Base-by-base conservation (phyloP, 2,113 vertebrate genomes). In the Xiphophorus maculatus region DNA sequence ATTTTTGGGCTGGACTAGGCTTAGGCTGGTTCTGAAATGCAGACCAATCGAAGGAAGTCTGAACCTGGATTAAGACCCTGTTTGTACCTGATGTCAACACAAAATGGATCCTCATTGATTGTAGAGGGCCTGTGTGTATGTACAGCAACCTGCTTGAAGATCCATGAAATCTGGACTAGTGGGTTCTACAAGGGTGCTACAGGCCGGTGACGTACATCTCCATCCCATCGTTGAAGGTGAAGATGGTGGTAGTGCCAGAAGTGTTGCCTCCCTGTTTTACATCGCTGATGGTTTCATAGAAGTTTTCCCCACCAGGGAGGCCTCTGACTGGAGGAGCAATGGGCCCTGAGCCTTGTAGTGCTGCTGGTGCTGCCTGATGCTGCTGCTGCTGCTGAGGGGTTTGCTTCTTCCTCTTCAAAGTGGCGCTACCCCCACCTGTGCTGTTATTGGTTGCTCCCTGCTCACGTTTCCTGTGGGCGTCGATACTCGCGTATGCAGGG, bases 191-290 rank as follows among this genome's bases (percentile, higher is more conserved):
- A 69, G 66, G 68, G 62, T 74, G 77, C 89, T 94, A 95, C 87
- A 95, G 90, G 71, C 95, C 94, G 1, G 94, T 95, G 85, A 95
- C 94, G 14, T 95, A 95, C 95, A 95, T 95, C 89, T 95, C 94
- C 93, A 95, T 94, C 69, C 95, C 94, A n/a, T 95, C 94, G 61
- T 95, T 95, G 79, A 95, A 95, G 58, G 93, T 95, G 85, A 95
- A 95, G 84, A 95, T 94, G 86, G 94, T 95, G 74, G 94, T 95
- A 85, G 93, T 95, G 88, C 93, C 91, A 66, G 93, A 87, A 82
- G 81, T 87, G 78, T 74, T 91, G 67, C 42, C 87, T 11, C 91
- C 93, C 82, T 93, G 91, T 88, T 94, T 95, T 76, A 91, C 88
- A 28, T 95, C 94, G 7, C 93, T 88, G 81, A 95, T 94, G 90